These are phyloP conservation scores for Antedon mediterranea DNA, from an alignment of 53 echinoderm and acorn worm genomes.

Conservation along the genomic window DNA sequence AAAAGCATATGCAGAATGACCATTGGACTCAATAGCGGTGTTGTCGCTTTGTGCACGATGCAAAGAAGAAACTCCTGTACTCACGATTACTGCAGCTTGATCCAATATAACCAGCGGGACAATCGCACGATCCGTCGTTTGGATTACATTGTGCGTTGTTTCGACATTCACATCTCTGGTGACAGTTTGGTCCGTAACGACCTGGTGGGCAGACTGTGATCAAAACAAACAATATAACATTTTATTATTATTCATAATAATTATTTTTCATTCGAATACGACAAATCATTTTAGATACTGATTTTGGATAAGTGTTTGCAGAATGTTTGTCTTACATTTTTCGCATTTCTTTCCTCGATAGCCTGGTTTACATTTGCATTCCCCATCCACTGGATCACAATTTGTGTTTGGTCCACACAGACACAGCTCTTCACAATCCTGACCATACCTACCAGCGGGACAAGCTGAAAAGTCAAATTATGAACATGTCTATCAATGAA, in stretches of 20 bases:
- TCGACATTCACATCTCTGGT: constrained; percentile 52
- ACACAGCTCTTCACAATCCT: constrained; percentile 51
- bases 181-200: constrained; percentile 75
- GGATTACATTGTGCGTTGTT: constrained; percentile 66
- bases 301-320: too few relatives aligned
- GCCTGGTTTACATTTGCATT: constrained; percentile 80
- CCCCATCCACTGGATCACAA: constrained; percentile 64
- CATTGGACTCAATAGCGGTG: too few relatives aligned
- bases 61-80: background rate
- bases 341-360: constrained; percentile 62
- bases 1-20: too few relatives aligned
- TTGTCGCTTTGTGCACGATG: too few relatives aligned
- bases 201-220: constrained; percentile 70
- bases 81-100: constrained; percentile 64
- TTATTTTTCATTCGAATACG: too few relatives aligned
- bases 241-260: too few relatives aligned
- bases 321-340: constrained; percentile 34
- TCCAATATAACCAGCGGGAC: constrained; percentile 69
- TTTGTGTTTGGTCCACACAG: constrained; percentile 49
- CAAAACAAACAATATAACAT: too few relatives aligned
- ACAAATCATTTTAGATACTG: too few relatives aligned
- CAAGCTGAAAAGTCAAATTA: constrained; percentile 42
- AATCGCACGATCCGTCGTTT: constrained; percentile 67
- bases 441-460: constrained; percentile 70
- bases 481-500: too few relatives aligned